phyloP scores from a whole-genome alignment of 1,140 invertebrate genomes.

The Trichogramma pretiosum region DNA sequence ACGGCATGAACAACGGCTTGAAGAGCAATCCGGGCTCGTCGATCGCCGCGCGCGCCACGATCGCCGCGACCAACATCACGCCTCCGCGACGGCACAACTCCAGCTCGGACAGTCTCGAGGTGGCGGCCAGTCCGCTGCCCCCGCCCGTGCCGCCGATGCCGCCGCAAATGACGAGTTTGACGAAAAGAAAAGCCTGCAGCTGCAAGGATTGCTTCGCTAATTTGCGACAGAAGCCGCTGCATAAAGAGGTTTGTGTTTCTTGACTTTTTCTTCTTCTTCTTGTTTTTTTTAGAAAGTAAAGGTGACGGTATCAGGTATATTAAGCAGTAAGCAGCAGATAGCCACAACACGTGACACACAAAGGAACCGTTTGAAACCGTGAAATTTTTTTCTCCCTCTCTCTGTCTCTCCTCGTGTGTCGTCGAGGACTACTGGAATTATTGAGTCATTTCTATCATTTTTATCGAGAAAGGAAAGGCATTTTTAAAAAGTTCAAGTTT shows the following conservation, averaged over 20 bases:
- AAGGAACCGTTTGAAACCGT: no score
- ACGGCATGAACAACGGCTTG: constrained; percentile 5
- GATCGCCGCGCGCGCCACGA: constrained; percentile 20
- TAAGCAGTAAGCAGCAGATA: no score
- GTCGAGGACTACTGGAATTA: no score
- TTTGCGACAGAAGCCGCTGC: constrained; percentile 36
- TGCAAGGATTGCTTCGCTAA: constrained; percentile 41
- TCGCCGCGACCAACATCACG: constrained; percentile 33
- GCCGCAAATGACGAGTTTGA: constrained; percentile 30
- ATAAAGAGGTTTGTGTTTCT: constrained; percentile 37
- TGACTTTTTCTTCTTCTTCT: not conserved
- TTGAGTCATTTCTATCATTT: no score
- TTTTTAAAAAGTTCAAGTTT: no score
- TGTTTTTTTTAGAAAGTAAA: not conserved
- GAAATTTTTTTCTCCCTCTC: no score
- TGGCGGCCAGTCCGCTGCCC: constrained; percentile 42
- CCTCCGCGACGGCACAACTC: constrained; percentile 43
- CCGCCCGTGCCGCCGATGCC: constrained; percentile 41
- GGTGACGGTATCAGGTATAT: no score
- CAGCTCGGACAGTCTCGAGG: constrained; percentile 43
- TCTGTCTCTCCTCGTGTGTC: no score
- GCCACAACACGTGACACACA: no score
- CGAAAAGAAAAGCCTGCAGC: constrained; percentile 34
- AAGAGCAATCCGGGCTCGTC: constrained; percentile 35
- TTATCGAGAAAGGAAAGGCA: no score